Conservation (phyloP, 1,140 invertebrate genomes). For the Calephelis nemesis region DNA sequence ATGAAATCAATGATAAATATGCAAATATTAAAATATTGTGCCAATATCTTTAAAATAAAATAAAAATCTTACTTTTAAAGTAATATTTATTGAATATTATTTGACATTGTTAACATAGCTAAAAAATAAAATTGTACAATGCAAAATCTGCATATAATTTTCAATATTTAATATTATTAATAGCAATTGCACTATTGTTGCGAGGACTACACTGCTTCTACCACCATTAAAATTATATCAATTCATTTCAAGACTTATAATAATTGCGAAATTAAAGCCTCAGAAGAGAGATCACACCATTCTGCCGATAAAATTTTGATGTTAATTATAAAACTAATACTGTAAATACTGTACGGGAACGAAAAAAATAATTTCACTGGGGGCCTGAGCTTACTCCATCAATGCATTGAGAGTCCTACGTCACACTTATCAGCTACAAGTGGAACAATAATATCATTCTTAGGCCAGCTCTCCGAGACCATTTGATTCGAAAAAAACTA, state of each 20-base stretch:
- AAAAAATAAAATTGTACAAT: conserved; percentile 78
- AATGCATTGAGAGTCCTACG: conserved; percentile 46
- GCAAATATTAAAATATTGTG: conserved; percentile 13
- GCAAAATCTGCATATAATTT: conserved; percentile 75
- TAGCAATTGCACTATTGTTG: conserved; percentile 77
- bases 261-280: conserved; percentile 59
- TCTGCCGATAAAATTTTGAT: conserved; percentile 57
- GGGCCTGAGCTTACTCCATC: conserved; percentile 41
- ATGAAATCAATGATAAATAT: conserved; percentile 21
- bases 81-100: conserved; percentile 76
- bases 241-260: conserved; percentile 57
- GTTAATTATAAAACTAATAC: conserved; percentile 72
- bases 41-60: conserved; percentile 63
- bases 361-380: conserved; percentile 72
- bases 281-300: conserved; percentile 62
- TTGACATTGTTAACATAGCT: conserved; percentile 74
- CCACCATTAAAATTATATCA: conserved; percentile 57
- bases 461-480: conserved; percentile 54
- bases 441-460: conserved; percentile 54
- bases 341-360: conserved; percentile 75
- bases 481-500: conserved; percentile 28
- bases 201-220: conserved; percentile 75
- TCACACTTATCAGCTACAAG: conserved; percentile 51
- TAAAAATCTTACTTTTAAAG: conserved; percentile 70
- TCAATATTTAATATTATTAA: conserved; percentile 58